phyloP scores from a whole-genome alignment of 1,140 invertebrate species.

The Zaprionus gabonicus region DNA sequence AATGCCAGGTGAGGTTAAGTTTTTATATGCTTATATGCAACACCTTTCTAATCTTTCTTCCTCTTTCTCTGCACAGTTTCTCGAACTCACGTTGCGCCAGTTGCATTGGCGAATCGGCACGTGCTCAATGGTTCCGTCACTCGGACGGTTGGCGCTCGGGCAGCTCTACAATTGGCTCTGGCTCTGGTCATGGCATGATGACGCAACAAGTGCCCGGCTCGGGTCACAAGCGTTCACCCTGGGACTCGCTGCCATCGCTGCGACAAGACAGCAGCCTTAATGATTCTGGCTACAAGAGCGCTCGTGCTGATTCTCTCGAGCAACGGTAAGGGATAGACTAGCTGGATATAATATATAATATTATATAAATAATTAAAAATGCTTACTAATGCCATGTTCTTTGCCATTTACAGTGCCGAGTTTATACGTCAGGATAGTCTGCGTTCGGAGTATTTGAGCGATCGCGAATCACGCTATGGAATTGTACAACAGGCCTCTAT shows the following conservation, averaged over 20 bases:
- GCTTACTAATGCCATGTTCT: constrained; percentile 8
- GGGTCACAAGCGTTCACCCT: constrained; percentile 90
- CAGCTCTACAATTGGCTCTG: constrained; percentile 89
- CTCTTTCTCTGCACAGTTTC: constrained; percentile 81
- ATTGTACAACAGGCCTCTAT: constrained; percentile 96
- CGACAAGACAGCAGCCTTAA: constrained; percentile 92
- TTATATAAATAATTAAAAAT: neutral
- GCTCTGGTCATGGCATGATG: constrained; percentile 84
- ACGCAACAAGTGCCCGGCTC: constrained; percentile 72
- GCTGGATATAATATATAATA: neutral
- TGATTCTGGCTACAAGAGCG: constrained; percentile 93
- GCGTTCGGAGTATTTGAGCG: constrained; percentile 94
- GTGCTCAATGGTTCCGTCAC: constrained; percentile 94
- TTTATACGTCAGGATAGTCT: constrained; percentile 96
- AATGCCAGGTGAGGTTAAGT: constrained; percentile 88
- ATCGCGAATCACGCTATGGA: constrained; percentile 93
- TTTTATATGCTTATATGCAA: neutral
- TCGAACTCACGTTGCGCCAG: constrained; percentile 90
- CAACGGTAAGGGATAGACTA: constrained; percentile 87
- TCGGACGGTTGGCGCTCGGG: constrained; percentile 94
- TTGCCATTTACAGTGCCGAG: constrained; percentile 87
- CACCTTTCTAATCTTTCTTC: no score
- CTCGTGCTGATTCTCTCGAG: constrained; percentile 93
- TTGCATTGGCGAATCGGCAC: constrained; percentile 93
- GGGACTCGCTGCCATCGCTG: constrained; percentile 93